Percentiles rank a stretch among this genome's conserved stretches.
Evolutionary conservation across 2,888 invertebrate genomes (phyloP).

Genomic region (Luperina testacea): DNA sequence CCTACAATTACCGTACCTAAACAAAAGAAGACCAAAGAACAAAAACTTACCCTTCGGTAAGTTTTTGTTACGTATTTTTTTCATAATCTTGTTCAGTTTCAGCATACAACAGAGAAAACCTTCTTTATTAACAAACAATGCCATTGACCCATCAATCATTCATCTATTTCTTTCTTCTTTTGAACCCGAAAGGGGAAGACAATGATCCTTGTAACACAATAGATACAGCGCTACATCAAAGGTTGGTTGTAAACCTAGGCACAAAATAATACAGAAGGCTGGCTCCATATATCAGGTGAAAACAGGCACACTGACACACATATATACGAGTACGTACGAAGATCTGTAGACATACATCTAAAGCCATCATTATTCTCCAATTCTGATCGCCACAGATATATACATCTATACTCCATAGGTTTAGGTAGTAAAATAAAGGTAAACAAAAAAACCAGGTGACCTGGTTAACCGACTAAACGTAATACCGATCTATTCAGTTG

Average conservation of each 20-base stretch:
- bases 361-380: too few relatives aligned
- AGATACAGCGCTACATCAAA: constrained; percentile 22
- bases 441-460: too few relatives aligned
- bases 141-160: background rate
- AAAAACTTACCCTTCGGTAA: background rate
- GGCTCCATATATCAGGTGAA: background rate
- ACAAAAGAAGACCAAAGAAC: background rate
- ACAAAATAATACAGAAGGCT: background rate
- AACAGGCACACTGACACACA: background rate
- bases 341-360: background rate
- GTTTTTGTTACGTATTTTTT: background rate
- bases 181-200: constrained; percentile 1
- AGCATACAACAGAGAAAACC: background rate
- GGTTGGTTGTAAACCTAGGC: constrained; percentile 7
- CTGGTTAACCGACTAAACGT: too few relatives aligned
- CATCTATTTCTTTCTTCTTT: background rate
- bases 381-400: too few relatives aligned
- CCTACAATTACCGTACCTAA: background rate
- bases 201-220: constrained; percentile 46
- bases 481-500: too few relatives aligned
- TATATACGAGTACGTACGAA: background rate
- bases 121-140: constrained; percentile 20
- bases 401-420: too few relatives aligned
- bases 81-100: background rate
- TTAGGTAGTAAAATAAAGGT: too few relatives aligned